Conservation (phyloP, 1,140 invertebrate genomes). For the Diachasmimorpha longicaudata region DNA sequence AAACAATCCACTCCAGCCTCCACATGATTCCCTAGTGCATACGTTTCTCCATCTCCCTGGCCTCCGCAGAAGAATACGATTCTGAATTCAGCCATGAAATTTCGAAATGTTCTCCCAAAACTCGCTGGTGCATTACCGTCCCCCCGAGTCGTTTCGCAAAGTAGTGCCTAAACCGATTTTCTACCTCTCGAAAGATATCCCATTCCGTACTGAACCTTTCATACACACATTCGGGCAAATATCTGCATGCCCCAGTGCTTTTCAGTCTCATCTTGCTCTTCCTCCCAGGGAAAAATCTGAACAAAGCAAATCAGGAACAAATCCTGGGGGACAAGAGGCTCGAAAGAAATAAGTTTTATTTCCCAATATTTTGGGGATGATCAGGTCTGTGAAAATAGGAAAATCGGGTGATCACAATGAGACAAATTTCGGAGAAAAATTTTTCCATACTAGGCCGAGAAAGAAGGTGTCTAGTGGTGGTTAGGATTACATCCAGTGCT, state of each 20-base stretch:
- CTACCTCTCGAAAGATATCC: neutral
- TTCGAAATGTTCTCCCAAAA: neutral
- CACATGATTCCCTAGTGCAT: neutral
- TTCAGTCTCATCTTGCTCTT: neutral
- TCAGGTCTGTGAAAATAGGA: too few relatives aligned
- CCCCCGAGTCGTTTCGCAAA: neutral
- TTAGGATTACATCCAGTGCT: too few relatives aligned
- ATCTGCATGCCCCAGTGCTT: neutral
- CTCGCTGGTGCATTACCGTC: neutral
- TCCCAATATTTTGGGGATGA: too few relatives aligned
- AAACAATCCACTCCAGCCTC: neutral
- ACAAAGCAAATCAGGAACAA: neutral
- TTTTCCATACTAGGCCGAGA: too few relatives aligned
- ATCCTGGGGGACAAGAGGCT: neutral
- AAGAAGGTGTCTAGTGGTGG: too few relatives aligned
- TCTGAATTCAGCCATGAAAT: neutral
- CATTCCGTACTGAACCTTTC: neutral
- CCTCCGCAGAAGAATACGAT: neutral
- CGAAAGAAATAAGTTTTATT: too few relatives aligned
- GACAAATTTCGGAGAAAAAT: too few relatives aligned
- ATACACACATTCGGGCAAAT: neutral
- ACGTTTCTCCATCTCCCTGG: neutral
- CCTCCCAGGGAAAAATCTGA: neutral
- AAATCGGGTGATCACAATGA: too few relatives aligned
- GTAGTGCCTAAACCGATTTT: neutral